phyloP scores from a whole-genome alignment of 1,140 invertebrate genomes.

The Drosophila seguyi region DNA sequence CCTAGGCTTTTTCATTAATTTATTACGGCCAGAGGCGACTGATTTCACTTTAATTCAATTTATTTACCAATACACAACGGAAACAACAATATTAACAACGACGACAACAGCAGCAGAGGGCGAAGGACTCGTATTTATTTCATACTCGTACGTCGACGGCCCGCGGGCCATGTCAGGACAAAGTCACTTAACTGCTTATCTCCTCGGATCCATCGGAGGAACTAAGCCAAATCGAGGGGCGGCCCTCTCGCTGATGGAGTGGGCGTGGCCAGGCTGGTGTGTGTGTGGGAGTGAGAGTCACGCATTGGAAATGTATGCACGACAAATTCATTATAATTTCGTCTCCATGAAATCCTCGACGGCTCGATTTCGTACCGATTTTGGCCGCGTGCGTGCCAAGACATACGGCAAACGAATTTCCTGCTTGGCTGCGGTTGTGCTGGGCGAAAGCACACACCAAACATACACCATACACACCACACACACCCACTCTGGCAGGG shows the following conservation, averaged over 20 bases:
- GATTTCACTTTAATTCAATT: constrained; percentile 83
- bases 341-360: constrained; percentile 27
- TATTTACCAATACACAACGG: constrained; percentile 60
- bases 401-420: constrained; percentile 65
- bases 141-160: constrained; percentile 43
- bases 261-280: constrained; percentile 21
- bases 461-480: constrained; percentile 5
- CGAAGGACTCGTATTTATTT: constrained; percentile 58
- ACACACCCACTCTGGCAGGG: background rate
- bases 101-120: constrained; percentile 21
- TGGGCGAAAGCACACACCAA: constrained; percentile 18
- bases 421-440: constrained; percentile 26
- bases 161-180: constrained; percentile 48
- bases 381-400: constrained; percentile 70
- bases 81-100: constrained; percentile 21
- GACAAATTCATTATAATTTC: constrained; percentile 82
- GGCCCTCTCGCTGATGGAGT: constrained; percentile 25
- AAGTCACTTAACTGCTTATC: constrained; percentile 80
- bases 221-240: constrained; percentile 64
- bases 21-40: constrained; percentile 72
- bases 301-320: constrained; percentile 60
- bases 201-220: constrained; percentile 54
- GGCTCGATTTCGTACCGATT: constrained; percentile 55
- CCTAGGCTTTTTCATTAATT: constrained; percentile 70
- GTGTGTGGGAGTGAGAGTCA: constrained; percentile 25